Evolutionary conservation across 2,797 vertebrate species (phyloP).

Genomic region (Champsocephalus esox): DNA sequence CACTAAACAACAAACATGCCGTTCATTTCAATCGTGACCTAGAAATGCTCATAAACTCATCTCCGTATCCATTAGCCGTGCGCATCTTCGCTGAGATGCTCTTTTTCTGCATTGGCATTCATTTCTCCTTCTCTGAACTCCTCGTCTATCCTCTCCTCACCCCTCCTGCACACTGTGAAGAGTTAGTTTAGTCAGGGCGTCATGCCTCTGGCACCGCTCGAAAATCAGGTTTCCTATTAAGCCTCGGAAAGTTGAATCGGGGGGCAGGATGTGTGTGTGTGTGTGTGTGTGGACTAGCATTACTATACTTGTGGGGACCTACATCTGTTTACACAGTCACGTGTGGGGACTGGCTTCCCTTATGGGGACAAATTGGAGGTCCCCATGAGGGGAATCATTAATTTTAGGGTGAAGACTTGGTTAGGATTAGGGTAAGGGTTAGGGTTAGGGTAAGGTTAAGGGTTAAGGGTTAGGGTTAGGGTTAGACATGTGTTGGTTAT

Average conservation of each 20-base stretch:
- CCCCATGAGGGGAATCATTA: no score
- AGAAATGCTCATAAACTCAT: constrained; percentile 46
- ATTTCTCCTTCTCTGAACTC: constrained; percentile 45
- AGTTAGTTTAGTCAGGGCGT: constrained; percentile 62
- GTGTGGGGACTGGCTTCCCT: no score
- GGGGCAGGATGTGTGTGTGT: constrained; percentile 66
- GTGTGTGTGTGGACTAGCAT: background rate
- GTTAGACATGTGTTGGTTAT: no score
- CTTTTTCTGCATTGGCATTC: constrained; percentile 43
- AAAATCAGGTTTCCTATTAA: constrained; percentile 82
- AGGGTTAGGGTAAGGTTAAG: no score
- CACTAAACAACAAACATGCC: constrained; percentile 36
- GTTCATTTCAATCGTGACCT: constrained; percentile 43
- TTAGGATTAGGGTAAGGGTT: no score
- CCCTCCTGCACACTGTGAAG: constrained; percentile 17
- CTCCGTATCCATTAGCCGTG: constrained; percentile 32
- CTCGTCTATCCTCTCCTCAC: constrained; percentile 36
- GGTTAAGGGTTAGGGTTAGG: no score
- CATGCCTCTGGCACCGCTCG: constrained; percentile 70
- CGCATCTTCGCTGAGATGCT: constrained; percentile 33
- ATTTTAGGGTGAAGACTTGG: no score
- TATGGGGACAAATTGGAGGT: no score
- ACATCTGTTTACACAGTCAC: no score
- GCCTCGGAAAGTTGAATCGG: constrained; percentile 83
- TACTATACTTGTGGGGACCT: no score